These are phyloP conservation scores for Erynnis tages DNA, from an alignment of 2,888 invertebrate species.

Conservation along the genomic window DNA sequence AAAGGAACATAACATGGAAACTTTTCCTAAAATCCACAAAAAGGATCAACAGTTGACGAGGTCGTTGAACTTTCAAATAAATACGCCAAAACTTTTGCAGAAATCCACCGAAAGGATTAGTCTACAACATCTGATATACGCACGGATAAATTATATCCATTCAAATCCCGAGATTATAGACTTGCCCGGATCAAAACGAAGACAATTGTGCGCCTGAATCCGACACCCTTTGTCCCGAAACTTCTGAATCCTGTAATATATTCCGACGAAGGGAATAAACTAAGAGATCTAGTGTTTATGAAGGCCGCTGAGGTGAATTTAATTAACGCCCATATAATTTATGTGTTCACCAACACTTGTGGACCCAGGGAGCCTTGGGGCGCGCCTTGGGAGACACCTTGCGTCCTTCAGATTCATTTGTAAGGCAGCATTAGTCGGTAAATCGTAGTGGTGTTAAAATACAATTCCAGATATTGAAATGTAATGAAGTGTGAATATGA, in stretches of 20 bases:
- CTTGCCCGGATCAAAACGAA: conserved; percentile 25
- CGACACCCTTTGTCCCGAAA: conserved; percentile 18
- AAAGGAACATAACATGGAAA: too few relatives aligned
- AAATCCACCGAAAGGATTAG: conserved; percentile 4
- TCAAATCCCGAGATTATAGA: conserved; percentile 23
- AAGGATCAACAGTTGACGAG: too few relatives aligned
- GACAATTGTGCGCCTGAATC: conserved; percentile 25
- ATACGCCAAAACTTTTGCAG: conserved; percentile 2
- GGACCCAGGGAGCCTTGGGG: background rate
- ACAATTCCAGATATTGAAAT: too few relatives aligned
- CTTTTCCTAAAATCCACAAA: too few relatives aligned
- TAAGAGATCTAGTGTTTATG: conserved; percentile 19
- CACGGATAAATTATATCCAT: conserved; percentile 7
- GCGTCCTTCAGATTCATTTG: conserved; percentile 7
- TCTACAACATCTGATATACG: conserved; percentile 1
- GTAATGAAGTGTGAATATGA: too few relatives aligned
- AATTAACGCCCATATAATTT: conserved; percentile 38
- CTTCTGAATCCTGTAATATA: conserved; percentile 23
- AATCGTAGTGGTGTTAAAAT: too few relatives aligned
- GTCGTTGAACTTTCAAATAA: too few relatives aligned
- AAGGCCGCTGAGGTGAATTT: conserved; percentile 31
- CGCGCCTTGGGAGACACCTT: conserved; percentile 6
- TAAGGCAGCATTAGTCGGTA: too few relatives aligned
- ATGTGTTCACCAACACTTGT: conserved; percentile 26
- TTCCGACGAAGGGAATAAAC: conserved; percentile 13